Conservation (phyloP, 2,888 invertebrate species). For the Oeneis ivallda region DNA sequence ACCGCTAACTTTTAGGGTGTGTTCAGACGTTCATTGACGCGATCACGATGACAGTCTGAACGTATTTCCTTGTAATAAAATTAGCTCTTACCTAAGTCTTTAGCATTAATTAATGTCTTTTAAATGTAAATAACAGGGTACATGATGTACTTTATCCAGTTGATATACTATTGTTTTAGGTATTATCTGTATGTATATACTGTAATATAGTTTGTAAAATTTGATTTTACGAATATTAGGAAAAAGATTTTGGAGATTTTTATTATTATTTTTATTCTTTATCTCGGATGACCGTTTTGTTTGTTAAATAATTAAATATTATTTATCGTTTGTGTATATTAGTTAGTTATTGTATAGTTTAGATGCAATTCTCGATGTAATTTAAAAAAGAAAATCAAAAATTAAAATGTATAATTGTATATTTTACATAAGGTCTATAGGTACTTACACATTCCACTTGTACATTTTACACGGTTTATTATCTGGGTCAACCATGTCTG, state of each 20-base stretch:
- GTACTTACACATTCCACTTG: conserved; percentile 66
- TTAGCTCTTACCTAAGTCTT: conserved; percentile 34
- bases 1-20: conserved; percentile 18
- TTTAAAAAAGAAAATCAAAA: conserved; percentile 18
- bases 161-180: conserved; percentile 60
- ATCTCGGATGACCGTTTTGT: conserved; percentile 40
- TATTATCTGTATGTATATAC: conserved; percentile 73
- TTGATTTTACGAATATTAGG: conserved; percentile 42
- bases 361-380: conserved; percentile 33
- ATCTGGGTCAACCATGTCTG: conserved; percentile 57
- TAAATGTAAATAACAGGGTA: conserved; percentile 61
- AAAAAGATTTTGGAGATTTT: conserved; percentile 47
- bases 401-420: conserved; percentile 24
- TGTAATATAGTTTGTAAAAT: conserved; percentile 49
- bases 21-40: neutral
- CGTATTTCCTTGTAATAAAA: conserved; percentile 22
- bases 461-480: conserved; percentile 43
- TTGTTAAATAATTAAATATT: conserved; percentile 29
- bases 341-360: conserved; percentile 45
- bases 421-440: conserved; percentile 36
- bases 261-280: conserved; percentile 32
- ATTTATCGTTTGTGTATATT: conserved; percentile 31
- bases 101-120: too few relatives aligned
- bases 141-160: conserved; percentile 56
- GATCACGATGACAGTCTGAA: neutral